Base-by-base conservation (phyloP, 2,888 invertebrate species). In the Octonoba sinensis region DNA sequence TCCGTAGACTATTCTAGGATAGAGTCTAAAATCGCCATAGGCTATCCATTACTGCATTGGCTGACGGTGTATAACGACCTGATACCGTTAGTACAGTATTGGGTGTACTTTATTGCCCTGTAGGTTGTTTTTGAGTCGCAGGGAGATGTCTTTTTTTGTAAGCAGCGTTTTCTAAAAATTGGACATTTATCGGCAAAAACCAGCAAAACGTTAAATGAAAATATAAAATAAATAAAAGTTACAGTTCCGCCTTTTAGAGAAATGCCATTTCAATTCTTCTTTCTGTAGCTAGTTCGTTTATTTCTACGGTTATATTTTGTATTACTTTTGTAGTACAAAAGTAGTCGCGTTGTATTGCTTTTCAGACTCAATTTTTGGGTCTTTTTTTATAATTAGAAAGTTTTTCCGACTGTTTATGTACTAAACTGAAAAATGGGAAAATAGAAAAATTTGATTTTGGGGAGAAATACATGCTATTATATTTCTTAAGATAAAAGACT, bases 1-100 rank as follows among this genome's bases (percentile, higher is more conserved):
- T 27, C 62, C 71, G 65, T 59, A 71, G 57, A 47, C 74, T 74
- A 74, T 74, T 78, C 64, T 47, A 56, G 71, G 36, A 51, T 56
- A 36, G 72, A 79, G 67, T 79, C 78, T 79, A 79, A 79, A 79
- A 79, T 72, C 60, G 78, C 78, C 78, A 72, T 22, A n/a, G 78
- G 78, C 78, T 79, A 79, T 79, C 78, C 78, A 79, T 79, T 79
- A 79, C 72, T 51, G 72, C 78, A 65, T 66, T 71, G 78, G 71
- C 18, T 71, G 78, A 65, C 60, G 49, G 46, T 72, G 72, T 72
- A 79, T 79, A 79, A 79, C 78, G 78, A 79, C 78, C 78, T 72
- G 72, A 72, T 72, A 59, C 78, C 60, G 46, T 51, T 59, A 67
- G 72, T 62, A 66, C 18, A 67, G 78, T 72, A 79, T 79, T 72